phyloP scores from a whole-genome alignment of 2,888 invertebrate genomes.

The Lamellibrachia satsuma region DNA sequence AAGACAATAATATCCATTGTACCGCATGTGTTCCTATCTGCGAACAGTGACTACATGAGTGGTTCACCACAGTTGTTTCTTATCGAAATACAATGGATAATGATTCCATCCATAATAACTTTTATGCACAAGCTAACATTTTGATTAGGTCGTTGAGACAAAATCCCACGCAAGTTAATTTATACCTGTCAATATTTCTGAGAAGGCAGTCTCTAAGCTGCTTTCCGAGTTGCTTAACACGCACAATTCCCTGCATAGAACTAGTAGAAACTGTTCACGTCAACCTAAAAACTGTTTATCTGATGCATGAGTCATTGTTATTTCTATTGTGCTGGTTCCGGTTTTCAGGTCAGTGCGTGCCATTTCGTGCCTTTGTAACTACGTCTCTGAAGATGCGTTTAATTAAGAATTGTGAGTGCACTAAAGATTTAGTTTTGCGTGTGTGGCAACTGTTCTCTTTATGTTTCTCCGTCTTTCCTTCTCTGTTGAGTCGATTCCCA shows the following conservation, averaged over 20 bases:
- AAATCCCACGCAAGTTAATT: neutral
- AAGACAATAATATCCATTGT: neutral
- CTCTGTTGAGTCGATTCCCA: no score
- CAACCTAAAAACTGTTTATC: neutral
- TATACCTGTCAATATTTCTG: no score
- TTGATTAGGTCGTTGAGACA: neutral
- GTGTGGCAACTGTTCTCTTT: no score
- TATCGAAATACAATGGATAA: neutral
- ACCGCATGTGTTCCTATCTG: neutral
- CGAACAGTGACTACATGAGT: neutral
- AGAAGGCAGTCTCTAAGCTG: neutral
- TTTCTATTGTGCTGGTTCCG: neutral
- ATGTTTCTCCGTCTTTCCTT: no score
- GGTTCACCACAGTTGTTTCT: neutral
- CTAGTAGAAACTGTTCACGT: neutral
- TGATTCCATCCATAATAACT: neutral
- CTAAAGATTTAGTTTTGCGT: no score
- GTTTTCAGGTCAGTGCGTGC: neutral
- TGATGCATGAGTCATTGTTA: neutral
- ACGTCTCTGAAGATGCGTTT: neutral
- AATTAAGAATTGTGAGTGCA: no score
- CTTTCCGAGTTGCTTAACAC: neutral
- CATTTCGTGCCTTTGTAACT: neutral
- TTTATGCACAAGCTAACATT: neutral
- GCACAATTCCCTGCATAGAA: neutral